Conservation (phyloP, 2,888 invertebrate genomes). For the Phania funesta region DNA sequence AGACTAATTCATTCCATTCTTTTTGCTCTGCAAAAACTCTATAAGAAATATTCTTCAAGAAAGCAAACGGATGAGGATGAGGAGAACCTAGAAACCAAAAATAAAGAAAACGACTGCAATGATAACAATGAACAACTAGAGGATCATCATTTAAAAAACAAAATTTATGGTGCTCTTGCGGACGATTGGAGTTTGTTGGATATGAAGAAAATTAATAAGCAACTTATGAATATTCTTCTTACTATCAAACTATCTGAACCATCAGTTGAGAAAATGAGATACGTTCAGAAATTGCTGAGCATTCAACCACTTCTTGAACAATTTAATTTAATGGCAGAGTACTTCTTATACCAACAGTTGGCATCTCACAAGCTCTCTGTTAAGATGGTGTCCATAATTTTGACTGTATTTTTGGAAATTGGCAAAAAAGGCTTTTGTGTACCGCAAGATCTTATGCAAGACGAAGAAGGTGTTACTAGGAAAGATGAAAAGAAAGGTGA, state of each 20-base stretch:
- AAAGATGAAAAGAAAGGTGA: conserved; percentile 83
- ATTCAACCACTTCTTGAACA: conserved; percentile 88
- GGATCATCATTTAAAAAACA: conserved; percentile 85
- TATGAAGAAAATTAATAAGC: conserved; percentile 80
- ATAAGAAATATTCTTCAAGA: conserved; percentile 80
- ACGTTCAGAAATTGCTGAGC: conserved; percentile 71
- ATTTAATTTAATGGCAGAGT: conserved; percentile 87
- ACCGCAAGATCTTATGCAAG: conserved; percentile 90
- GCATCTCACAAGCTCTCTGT: conserved; percentile 89
- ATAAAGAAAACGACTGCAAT: conserved; percentile 6
- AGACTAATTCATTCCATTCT: conserved; percentile 82
- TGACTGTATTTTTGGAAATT: conserved; percentile 92
- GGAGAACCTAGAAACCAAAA: conserved; percentile 10
- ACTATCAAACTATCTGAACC: conserved; percentile 81
- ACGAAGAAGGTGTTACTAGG: conserved; percentile 83
- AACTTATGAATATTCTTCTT: conserved; percentile 79
- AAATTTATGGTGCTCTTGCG: conserved; percentile 84
- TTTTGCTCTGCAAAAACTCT: conserved; percentile 83
- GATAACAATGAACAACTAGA: conserved; percentile 72
- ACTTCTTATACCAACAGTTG: conserved; percentile 89
- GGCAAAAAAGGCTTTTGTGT: conserved; percentile 95
- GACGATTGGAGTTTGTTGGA: conserved; percentile 84
- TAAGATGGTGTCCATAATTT: conserved; percentile 90
- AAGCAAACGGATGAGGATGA: conserved; percentile 52
- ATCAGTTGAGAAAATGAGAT: conserved; percentile 69